Conservation (phyloP, 2,888 invertebrate species). For the Sarcophaga carnaria region DNA sequence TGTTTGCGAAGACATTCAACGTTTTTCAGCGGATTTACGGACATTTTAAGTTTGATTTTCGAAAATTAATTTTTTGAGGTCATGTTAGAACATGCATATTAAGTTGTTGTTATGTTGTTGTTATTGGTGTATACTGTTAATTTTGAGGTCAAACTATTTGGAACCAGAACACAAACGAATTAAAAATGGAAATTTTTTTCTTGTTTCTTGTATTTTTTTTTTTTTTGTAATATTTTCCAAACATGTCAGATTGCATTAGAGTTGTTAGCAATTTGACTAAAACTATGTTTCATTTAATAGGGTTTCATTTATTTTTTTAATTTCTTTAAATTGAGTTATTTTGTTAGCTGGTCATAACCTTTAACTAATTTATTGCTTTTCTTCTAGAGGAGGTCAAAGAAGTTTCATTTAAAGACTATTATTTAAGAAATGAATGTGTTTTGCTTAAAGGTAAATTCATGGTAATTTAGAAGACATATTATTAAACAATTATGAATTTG, state of each 20-base stretch:
- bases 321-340: not conserved
- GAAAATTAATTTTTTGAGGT: slow-evolving; percentile 42
- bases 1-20: slow-evolving; percentile 2
- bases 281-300: not conserved
- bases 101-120: slow-evolving; percentile 2
- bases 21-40: slow-evolving; percentile 52
- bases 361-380: no score
- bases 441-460: not conserved
- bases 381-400: no score
- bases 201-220: not conserved
- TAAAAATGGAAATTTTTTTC: not conserved
- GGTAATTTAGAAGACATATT: no score
- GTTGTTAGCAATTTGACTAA: not conserved
- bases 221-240: not conserved
- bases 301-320: not conserved
- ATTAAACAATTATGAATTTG: no score
- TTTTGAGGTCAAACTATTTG: slow-evolving; percentile 1
- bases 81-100: slow-evolving; percentile 49
- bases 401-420: not conserved
- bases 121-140: not conserved
- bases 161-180: not conserved
- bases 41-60: slow-evolving; percentile 37
- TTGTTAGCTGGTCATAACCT: not conserved
- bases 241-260: not conserved
- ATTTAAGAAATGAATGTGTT: not conserved